Percentiles rank a stretch among this genome's conserved stretches.
Evolutionary conservation across 2,113 vertebrate genomes (phyloP).

Genomic region (pig (Sus scrofa)): DNA sequence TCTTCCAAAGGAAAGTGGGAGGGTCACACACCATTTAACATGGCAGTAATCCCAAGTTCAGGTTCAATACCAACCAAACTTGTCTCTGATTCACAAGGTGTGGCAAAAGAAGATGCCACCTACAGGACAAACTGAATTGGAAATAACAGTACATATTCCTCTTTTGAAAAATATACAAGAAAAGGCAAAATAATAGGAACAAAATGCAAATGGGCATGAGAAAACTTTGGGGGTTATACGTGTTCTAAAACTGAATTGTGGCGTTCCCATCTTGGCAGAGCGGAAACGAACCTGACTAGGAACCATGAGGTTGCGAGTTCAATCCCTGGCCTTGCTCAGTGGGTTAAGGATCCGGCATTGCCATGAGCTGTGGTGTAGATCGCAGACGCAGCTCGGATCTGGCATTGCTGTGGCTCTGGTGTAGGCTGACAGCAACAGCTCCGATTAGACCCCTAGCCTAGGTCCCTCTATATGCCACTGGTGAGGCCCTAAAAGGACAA

Average conservation of each 20-base stretch:
- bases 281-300: no score
- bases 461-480: no score
- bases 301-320: no score
- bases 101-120: not conserved
- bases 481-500: no score
- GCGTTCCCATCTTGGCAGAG: no score
- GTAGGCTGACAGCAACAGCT: no score
- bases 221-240: not conserved
- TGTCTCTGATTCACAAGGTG: not conserved
- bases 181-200: not conserved
- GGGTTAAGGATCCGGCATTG: no score
- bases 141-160: not conserved
- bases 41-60: not conserved
- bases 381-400: no score
- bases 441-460: no score
- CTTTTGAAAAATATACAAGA: not conserved
- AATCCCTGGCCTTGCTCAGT: no score
- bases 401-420: no score
- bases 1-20: not conserved
- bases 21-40: not conserved
- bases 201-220: not conserved
- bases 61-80: not conserved
- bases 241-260: constrained; percentile 6
- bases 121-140: not conserved
- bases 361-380: no score